Evolutionary conservation across 1,140 invertebrate genomes (phyloP).

Genomic region (Drosophila varians): DNA sequence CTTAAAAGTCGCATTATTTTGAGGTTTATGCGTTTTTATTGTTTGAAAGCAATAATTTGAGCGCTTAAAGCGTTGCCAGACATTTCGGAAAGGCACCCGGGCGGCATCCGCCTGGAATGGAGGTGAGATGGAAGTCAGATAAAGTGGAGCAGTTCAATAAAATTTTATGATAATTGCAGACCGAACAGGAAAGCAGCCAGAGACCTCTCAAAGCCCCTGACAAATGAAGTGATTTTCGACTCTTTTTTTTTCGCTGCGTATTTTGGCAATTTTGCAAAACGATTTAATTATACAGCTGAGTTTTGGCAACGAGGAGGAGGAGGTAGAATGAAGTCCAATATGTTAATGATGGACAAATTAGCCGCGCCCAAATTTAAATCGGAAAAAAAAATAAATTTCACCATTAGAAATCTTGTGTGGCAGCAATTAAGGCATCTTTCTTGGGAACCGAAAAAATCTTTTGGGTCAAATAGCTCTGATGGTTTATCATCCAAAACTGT

Average conservation of each 20-base stretch:
- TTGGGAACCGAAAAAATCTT: conserved; percentile 60
- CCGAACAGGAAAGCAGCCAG: conserved; percentile 26
- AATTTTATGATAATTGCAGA: conserved; percentile 77
- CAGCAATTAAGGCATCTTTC: conserved; percentile 58
- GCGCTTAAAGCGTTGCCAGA: conserved; percentile 66
- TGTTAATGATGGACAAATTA: conserved; percentile 45
- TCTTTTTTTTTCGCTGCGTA: conserved; percentile 21
- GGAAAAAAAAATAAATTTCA: conserved; percentile 35
- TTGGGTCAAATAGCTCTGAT: conserved; percentile 67
- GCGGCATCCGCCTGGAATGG: conserved; percentile 6
- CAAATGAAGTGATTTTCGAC: conserved; percentile 72
- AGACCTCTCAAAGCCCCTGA: conserved; percentile 37
- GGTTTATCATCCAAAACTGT: conserved; percentile 73
- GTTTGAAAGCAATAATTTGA: conserved; percentile 74
- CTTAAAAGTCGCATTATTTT: conserved; percentile 69
- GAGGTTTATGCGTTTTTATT: conserved; percentile 75
- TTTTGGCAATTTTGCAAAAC: conserved; percentile 39
- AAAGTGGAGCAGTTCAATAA: conserved; percentile 76
- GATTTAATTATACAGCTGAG: conserved; percentile 60
- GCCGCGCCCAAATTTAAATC: conserved; percentile 42
- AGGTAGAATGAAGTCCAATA: conserved; percentile 9
- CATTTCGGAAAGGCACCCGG: conserved; percentile 6
- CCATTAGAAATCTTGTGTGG: conserved; percentile 37
- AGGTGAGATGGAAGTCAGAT: conserved; percentile 53
- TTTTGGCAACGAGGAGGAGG: not conserved